These are phyloP conservation scores for Paguma larvata DNA, from an alignment of 2,797 vertebrate genomes.

Conservation along the genomic window DNA sequence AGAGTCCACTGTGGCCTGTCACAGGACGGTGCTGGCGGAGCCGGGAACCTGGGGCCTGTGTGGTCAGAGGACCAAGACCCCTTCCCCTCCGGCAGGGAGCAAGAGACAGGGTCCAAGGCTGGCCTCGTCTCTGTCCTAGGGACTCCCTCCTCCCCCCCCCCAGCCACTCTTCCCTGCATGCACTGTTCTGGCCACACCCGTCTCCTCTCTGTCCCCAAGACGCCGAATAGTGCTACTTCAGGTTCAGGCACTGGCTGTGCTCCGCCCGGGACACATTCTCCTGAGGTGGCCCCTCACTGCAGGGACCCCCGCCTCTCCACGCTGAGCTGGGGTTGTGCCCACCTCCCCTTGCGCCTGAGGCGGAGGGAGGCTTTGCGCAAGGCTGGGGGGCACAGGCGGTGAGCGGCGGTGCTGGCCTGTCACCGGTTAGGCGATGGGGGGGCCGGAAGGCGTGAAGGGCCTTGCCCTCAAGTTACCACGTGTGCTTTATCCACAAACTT, in stretches of 20 bases:
- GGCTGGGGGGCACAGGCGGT: not conserved
- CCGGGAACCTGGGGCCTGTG: not conserved
- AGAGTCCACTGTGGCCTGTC: not conserved
- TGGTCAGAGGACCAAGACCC: too few species aligned
- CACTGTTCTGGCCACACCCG: too few species aligned
- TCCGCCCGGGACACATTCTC: too few species aligned
- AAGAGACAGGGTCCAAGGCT: not conserved
- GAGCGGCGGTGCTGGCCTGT: not conserved
- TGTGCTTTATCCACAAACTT: not conserved
- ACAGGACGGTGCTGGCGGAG: not conserved
- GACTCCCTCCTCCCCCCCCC: not conserved
- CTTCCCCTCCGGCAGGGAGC: too few species aligned
- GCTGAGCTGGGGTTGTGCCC: not conserved
- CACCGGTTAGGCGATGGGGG: not conserved
- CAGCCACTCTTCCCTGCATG: rapidly evolving
- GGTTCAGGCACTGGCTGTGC: not conserved
- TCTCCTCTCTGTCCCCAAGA: not conserved
- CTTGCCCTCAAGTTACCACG: not conserved
- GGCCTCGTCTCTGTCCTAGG: not conserved
- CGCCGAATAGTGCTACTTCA: not conserved
- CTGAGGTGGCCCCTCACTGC: not conserved
- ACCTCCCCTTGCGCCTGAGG: too few species aligned
- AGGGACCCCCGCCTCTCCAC: not conserved
- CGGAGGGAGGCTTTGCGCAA: not conserved
- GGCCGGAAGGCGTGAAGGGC: not conserved